Evolutionary conservation across 2,888 invertebrate species (phyloP).

Genomic region (Emmelina monodactyla): DNA sequence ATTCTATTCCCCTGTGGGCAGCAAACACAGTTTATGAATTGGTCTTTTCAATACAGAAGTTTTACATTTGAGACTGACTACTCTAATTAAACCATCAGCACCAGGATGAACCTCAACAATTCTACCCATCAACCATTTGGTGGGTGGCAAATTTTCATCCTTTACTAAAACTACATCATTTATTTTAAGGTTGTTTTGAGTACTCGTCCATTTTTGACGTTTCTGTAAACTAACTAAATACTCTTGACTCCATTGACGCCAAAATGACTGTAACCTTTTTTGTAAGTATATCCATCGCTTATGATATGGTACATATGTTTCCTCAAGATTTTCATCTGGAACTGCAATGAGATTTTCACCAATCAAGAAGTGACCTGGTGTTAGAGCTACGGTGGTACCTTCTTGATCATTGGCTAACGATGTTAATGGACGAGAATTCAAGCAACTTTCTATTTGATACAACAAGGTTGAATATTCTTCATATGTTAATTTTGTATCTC

Average conservation of each 20-base stretch:
- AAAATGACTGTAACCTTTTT: background rate
- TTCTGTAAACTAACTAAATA: background rate
- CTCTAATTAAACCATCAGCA: background rate
- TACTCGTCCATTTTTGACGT: background rate
- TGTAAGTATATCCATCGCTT: background rate
- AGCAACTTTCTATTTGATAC: constrained; percentile 7
- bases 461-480: constrained; percentile 11
- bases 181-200: background rate
- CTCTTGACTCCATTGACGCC: background rate
- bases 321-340: background rate
- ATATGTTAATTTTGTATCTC: constrained; percentile 11
- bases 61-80: background rate
- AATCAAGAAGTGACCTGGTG: background rate
- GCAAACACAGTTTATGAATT: background rate
- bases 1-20: too few relatives aligned
- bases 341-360: background rate
- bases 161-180: background rate
- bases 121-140: background rate
- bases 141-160: background rate
- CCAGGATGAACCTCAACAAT: background rate
- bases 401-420: background rate
- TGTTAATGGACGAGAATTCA: constrained; percentile 13
- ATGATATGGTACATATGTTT: background rate
- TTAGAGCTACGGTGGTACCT: background rate
- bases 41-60: background rate